Percentiles rank a stretch among this genome's conserved stretches.
phyloP scores from a whole-genome alignment of 2,797 vertebrate species.

The Ibycter americanus region DNA sequence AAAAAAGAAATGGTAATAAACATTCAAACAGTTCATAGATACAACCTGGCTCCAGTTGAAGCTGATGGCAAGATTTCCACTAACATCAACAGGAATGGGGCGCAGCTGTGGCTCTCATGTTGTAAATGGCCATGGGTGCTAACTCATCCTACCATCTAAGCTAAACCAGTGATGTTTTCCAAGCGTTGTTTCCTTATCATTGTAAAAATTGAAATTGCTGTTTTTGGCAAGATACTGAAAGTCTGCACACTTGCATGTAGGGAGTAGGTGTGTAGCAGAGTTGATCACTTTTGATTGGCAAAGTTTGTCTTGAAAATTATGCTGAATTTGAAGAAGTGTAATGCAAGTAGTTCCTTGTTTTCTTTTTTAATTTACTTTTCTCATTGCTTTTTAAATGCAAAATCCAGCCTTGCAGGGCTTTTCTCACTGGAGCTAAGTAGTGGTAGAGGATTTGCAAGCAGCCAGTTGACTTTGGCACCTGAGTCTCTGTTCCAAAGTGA shows the following conservation, averaged over 20 bases:
- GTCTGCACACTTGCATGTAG: background rate
- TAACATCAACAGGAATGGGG: background rate
- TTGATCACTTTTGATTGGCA: background rate
- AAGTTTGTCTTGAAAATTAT: background rate
- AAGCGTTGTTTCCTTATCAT: background rate
- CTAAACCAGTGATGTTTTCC: background rate
- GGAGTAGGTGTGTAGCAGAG: background rate
- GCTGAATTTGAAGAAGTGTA: background rate
- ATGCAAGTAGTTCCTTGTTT: background rate
- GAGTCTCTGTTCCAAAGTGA: background rate
- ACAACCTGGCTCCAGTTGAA: background rate
- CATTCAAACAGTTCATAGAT: background rate
- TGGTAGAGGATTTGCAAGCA: background rate
- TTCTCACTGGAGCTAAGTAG: background rate
- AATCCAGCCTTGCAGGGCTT: background rate
- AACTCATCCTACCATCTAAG: background rate
- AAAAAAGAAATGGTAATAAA: background rate
- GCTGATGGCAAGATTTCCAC: background rate
- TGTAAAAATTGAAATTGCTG: background rate
- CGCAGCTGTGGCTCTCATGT: background rate
- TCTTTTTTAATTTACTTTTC: background rate
- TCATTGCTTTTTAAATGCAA: background rate
- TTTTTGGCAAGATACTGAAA: background rate
- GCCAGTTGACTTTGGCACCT: background rate
- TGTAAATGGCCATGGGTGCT: fast-evolving